A percentile compares a stretch with the other conserved stretches of the same genome.
Conservation (phyloP, 2,888 invertebrate genomes). For the Eustalomyia histrio region DNA sequence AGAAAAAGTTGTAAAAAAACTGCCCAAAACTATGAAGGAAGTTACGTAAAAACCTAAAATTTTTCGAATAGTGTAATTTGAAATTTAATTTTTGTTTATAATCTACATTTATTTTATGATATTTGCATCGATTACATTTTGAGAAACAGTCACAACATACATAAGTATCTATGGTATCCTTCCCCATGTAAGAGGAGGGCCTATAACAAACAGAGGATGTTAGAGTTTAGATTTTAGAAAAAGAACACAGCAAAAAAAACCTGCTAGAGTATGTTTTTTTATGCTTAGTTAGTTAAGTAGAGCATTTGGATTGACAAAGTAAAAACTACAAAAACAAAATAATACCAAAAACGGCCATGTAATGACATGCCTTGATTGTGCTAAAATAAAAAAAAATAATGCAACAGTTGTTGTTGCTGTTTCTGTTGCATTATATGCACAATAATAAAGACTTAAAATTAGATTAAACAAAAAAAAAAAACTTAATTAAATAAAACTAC, state of each 20-base stretch:
- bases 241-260: slow-evolving; percentile 20
- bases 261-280: slow-evolving; percentile 48
- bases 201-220: slow-evolving; percentile 59
- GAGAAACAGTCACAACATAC: no score
- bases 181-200: slow-evolving; percentile 34
- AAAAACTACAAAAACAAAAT: slow-evolving; percentile 10
- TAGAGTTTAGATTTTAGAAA: slow-evolving; percentile 52
- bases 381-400: slow-evolving; percentile 19
- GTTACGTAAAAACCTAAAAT: no score
- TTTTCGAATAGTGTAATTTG: no score
- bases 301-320: slow-evolving; percentile 61
- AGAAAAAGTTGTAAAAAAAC: no score
- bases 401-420: slow-evolving; percentile 64
- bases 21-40: no score
- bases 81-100: no score
- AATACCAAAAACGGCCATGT: slow-evolving; percentile 39
- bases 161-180: slow-evolving; percentile 12
- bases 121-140: no score
- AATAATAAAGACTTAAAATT: slow-evolving; percentile 47
- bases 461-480: slow-evolving; percentile 40
- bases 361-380: slow-evolving; percentile 46
- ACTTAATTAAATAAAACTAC: slow-evolving; percentile 7
- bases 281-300: slow-evolving; percentile 66
- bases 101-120: no score
- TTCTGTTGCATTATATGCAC: slow-evolving; percentile 12